Base-by-base conservation (phyloP, 1,140 invertebrate species). In the Dolichoris vasculosae region DNA sequence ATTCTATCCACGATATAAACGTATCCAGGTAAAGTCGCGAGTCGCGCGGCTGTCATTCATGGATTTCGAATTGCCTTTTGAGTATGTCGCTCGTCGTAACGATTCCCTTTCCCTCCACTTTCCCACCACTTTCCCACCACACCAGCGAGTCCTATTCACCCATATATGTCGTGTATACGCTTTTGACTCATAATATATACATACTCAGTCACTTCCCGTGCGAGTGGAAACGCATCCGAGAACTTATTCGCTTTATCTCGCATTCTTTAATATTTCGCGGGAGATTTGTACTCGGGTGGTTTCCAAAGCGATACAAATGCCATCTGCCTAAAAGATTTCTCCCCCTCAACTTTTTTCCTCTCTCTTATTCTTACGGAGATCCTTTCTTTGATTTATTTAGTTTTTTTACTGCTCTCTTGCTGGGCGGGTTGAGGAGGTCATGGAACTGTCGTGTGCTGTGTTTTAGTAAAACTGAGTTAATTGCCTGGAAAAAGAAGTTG, bases 41-140 rank as follows among this genome's bases (percentile, higher is more conserved):
- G 13, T 9, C 20, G 20, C 23, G 15, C 75, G 76, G 59, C 76
- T 71, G 64, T 17, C 48, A 73, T 79, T 79, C 83, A 84, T 79
- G 83, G 76, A 78, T 79, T 84, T 79, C 43, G 83, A 84, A 84
- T 84, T 51, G 59, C 43, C 76, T 79, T 84, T 84, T 84, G 76
- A 84, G 76, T 84, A 78, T 64, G 23, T 84, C 30, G 59, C 76
- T 43, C 76, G 32, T 79, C 23, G 26, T 79, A 84, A 79, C 64
- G 63, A 69, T 23, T 0, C 38, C 2, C 26, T 20, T 17, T 13
- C 48, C 32, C 26, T 2, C 46, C 8, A n/a, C 1, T 59, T 35
- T 30, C n/a, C 67, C 59, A 40, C 46, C 73, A n/a, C 4, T 23
- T 1, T 11, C 3, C n/a, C 11, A 35, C 67, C 32, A 43, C 81